Conservation (phyloP, 2,888 invertebrate genomes). For the Coenonympha arcania region DNA sequence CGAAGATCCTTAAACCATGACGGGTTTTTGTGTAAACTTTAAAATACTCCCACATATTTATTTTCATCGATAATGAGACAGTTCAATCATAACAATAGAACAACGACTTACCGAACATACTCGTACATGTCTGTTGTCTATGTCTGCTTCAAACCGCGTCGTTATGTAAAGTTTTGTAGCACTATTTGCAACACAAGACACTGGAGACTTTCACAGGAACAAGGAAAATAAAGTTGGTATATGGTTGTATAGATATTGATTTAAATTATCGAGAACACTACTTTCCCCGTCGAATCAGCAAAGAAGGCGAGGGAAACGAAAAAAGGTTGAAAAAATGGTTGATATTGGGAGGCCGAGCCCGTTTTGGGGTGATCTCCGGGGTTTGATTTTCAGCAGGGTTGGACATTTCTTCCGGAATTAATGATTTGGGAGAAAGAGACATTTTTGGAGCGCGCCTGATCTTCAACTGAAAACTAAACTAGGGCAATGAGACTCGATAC, state of each 20-base stretch:
- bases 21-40: too few relatives aligned
- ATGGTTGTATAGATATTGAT: neutral
- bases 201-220: neutral
- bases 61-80: neutral
- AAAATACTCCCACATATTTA: too few relatives aligned
- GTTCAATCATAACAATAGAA: neutral
- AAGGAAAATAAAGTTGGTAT: neutral
- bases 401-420: constrained; percentile 1
- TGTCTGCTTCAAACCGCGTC: neutral
- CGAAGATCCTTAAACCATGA: too few relatives aligned
- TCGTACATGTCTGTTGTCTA: too few relatives aligned
- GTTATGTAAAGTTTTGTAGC: neutral
- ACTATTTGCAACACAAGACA: neutral
- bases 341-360: neutral
- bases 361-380: neutral
- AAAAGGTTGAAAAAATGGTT: constrained; percentile 15
- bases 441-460: constrained; percentile 7
- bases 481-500: too few relatives aligned
- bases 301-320: constrained; percentile 15
- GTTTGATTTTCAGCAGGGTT: neutral
- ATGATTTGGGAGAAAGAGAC: constrained; percentile 10
- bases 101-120: constrained; percentile 2
- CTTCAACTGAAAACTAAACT: neutral
- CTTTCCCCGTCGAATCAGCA: constrained; percentile 16
- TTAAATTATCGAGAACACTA: constrained; percentile 17